Percentiles rank a stretch among this genome's conserved stretches.
Conservation (phyloP, 2,888 invertebrate genomes). For the Strigamia crassipes region DNA sequence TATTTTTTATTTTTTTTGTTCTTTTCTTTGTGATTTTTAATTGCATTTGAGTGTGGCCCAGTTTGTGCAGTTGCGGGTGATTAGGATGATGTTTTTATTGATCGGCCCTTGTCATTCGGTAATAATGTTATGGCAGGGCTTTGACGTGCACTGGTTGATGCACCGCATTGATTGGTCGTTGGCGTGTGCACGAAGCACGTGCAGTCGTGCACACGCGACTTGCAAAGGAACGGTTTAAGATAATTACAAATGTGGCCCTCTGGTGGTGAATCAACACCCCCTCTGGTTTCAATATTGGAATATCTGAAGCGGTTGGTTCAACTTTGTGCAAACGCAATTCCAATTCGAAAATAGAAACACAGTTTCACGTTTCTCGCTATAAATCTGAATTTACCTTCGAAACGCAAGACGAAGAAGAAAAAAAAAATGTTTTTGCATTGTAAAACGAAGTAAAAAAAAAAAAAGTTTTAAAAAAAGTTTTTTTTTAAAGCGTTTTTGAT, state of each 20-base stretch:
- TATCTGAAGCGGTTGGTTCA: not conserved
- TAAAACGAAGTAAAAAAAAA: too few species aligned
- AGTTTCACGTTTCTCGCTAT: too few species aligned
- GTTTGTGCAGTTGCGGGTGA: not conserved
- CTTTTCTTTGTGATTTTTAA: not conserved
- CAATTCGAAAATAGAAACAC: too few species aligned
- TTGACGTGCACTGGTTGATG: slow-evolving; percentile 10
- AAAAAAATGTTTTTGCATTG: too few species aligned
- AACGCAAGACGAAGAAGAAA: too few species aligned
- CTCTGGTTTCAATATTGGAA: not conserved
- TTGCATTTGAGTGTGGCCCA: not conserved
- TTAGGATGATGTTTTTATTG: not conserved
- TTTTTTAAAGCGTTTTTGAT: too few species aligned
- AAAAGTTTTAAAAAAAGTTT: too few species aligned
- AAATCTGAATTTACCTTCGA: too few species aligned
- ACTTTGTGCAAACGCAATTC: too few species aligned
- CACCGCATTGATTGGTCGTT: slow-evolving; percentile 3
- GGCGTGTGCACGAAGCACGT: slow-evolving; percentile 5
- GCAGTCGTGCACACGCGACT: slow-evolving; percentile 5
- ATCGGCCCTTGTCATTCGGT: slow-evolving; percentile 16
- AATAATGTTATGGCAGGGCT: slow-evolving; percentile 12
- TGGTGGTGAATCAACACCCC: not conserved
- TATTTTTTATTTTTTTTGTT: not conserved
- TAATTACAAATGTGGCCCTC: not conserved
- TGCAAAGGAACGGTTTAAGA: slow-evolving; percentile 16